Evolutionary conservation across 2,113 vertebrate genomes (phyloP), one percentile per base, ranked within the genome.

Genomic region (Phylloscopus trochiloides): DNA sequence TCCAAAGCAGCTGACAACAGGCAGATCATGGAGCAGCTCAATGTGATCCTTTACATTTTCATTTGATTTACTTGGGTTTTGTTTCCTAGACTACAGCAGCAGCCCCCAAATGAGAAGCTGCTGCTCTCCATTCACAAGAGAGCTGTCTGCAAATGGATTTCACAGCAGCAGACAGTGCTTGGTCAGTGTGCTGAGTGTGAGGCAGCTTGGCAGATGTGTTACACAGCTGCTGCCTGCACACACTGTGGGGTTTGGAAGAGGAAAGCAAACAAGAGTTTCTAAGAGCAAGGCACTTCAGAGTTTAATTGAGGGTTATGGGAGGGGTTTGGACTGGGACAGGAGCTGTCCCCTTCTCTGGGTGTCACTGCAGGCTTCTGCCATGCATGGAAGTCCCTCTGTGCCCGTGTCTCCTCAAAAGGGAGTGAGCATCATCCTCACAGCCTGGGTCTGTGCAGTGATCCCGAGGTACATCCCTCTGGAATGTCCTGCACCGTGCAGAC

Each of bases 311-410:
- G 54, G 76, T 82, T 40, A 14, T 0, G 0, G 5, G 84, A 74
- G 36, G 70, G 45, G 18, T 82, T 57, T 85, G 47, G 63, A 4
- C n/a, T 47, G 18, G 2, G 16, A 3, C 52, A 31, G 68, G 71
- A 79, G 71, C 72, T 90, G 67, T 75, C 55, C 38, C 31, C 48
- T 59, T 59, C 29, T 25, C 65, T 43, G 45, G 88, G 13, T 29
- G n/a, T 55, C 48, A 6, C 34, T 12, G 43, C 52, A 54, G 47
- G 21, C 59, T 43, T 62, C 10, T 17, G 2, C 17, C 2, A 0
- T 9, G 10, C 0, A 0, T 12, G 9, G 1, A 21, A 18, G 40
- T 12, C 59, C 48, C 3, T 4, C 62, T 8, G 0, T 12, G 40
- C 40, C 73, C 12, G 6, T 14, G 3, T 70, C 2, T 0, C 43